Percentiles rank a stretch among this genome's conserved stretches.
These are phyloP conservation scores for Leptinotarsa rubiginosa DNA, from an alignment of 2,888 invertebrate species.

Conservation along the genomic window DNA sequence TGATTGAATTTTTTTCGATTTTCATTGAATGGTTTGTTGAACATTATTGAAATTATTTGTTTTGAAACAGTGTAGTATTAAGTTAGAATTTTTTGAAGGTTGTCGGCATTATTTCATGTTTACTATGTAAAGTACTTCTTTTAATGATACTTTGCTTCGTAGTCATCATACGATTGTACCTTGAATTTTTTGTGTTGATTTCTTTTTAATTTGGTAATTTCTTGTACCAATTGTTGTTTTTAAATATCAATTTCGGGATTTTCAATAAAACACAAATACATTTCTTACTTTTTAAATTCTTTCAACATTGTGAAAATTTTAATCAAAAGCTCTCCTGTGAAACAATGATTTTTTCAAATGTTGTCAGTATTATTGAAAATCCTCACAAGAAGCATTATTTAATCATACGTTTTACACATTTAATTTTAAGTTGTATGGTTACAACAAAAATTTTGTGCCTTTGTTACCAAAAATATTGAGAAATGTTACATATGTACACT, in stretches of 20 bases:
- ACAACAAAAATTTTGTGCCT: constrained; percentile 58
- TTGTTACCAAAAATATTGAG: constrained; percentile 59
- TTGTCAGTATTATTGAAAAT: constrained; percentile 27
- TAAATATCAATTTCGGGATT: constrained; percentile 18
- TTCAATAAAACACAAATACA: constrained; percentile 31
- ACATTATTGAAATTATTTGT: neutral
- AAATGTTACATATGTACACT: constrained; percentile 52
- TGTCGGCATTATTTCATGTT: neutral
- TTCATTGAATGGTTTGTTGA: neutral
- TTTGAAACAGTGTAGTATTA: constrained; percentile 9
- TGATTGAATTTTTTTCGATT: constrained; percentile 1
- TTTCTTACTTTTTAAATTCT: constrained; percentile 22
- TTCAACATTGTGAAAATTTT: neutral
- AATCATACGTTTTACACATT: constrained; percentile 24
- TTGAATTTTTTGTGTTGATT: constrained; percentile 11
- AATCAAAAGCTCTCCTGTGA: neutral
- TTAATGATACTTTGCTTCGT: constrained; percentile 11
- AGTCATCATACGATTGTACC: constrained; percentile 20
- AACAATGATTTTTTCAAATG: constrained; percentile 23
- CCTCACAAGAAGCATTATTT: neutral
- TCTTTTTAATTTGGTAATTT: constrained; percentile 20
- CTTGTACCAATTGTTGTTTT: constrained; percentile 17
- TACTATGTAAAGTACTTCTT: constrained; percentile 13
- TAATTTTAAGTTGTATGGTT: constrained; percentile 42
- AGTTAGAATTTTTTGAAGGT: neutral